Conservation (phyloP, 2,797 vertebrate species). For the Acanthurus lineatus region DNA sequence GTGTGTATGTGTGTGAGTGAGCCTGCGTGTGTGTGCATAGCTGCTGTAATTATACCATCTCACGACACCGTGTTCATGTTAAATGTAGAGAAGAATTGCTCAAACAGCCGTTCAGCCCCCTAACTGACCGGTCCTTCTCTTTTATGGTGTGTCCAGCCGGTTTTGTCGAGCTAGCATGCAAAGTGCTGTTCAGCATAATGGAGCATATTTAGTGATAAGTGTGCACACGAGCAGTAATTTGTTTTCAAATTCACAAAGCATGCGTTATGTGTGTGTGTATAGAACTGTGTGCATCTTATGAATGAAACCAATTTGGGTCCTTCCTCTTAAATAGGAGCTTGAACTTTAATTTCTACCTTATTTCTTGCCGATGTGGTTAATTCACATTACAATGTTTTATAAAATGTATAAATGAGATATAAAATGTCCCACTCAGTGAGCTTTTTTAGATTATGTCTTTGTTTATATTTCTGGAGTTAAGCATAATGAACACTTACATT, state of each 20-base stretch:
- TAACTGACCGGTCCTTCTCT: conserved; percentile 26
- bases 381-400: too few relatives aligned
- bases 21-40: neutral
- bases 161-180: conserved; percentile 36
- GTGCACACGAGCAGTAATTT: conserved; percentile 31
- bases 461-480: too few relatives aligned
- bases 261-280: neutral
- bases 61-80: conserved; percentile 33
- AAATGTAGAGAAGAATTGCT: conserved; percentile 53
- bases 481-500: too few relatives aligned
- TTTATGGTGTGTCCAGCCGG: conserved; percentile 20
- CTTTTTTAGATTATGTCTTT: too few relatives aligned
- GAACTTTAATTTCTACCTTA: too few relatives aligned
- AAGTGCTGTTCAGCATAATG: conserved; percentile 36
- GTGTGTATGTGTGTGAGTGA: neutral
- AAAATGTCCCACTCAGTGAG: too few relatives aligned
- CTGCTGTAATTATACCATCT: conserved; percentile 7
- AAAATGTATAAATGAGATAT: too few relatives aligned
- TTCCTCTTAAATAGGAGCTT: too few relatives aligned
- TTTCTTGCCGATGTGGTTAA: too few relatives aligned
- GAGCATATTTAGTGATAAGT: conserved; percentile 38
- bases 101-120: conserved; percentile 34
- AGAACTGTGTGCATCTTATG: too few relatives aligned
- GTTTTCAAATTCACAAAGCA: conserved; percentile 26
- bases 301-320: too few relatives aligned